Conservation (phyloP, 92 coral and sea anemone genomes). For the Micromussa lordhowensis region DNA sequence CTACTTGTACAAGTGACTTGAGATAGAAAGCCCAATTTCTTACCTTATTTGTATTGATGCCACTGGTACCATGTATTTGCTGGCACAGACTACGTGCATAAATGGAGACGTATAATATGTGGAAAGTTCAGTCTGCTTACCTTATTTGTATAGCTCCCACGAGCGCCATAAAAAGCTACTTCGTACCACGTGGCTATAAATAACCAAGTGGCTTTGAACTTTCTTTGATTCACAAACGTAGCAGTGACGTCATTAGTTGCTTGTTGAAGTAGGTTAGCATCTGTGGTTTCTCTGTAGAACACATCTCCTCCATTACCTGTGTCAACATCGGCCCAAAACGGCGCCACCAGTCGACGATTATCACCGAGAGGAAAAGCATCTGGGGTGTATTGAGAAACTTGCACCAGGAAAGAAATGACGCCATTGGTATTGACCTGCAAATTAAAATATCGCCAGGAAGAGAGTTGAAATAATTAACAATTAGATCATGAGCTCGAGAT, state of each 20-base stretch:
- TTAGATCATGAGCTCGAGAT: neutral
- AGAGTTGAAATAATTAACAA: neutral
- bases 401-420: slow-evolving; percentile 53
- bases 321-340: slow-evolving; percentile 72
- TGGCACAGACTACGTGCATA: too few relatives aligned
- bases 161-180: slow-evolving; percentile 61
- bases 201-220: slow-evolving; percentile 71
- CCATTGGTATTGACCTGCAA: slow-evolving; percentile 63
- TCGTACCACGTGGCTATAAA: slow-evolving; percentile 79
- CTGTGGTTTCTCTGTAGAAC: slow-evolving; percentile 64
- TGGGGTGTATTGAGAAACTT: slow-evolving; percentile 62
- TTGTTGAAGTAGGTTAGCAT: slow-evolving; percentile 48
- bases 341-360: slow-evolving; percentile 62
- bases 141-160: neutral
- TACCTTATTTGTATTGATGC: slow-evolving; percentile 17
- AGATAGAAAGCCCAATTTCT: neutral
- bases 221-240: slow-evolving; percentile 42
- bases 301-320: slow-evolving; percentile 63
- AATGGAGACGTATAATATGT: too few relatives aligned
- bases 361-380: slow-evolving; percentile 70
- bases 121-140: too few relatives aligned
- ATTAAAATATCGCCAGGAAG: neutral
- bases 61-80: too few relatives aligned
- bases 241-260: slow-evolving; percentile 66
- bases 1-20: too few relatives aligned